phyloP scores from a whole-genome alignment of 2,797 vertebrate species.

The Syndactyla subalaris region DNA sequence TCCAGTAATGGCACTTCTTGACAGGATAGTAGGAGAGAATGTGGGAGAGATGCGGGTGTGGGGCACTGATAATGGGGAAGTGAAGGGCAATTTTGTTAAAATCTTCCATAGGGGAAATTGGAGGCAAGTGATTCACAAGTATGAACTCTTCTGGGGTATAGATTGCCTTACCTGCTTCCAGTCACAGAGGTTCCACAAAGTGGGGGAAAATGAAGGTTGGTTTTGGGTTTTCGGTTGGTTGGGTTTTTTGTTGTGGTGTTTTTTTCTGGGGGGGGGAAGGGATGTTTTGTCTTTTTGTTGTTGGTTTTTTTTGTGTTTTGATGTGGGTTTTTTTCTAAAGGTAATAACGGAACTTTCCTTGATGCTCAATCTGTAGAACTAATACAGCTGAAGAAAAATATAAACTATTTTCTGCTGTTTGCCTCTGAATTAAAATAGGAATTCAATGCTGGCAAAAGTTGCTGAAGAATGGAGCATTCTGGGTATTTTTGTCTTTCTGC shows the following conservation, averaged over 20 bases:
- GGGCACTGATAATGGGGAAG: not conserved
- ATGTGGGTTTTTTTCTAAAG: not conserved
- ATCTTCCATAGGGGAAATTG: not conserved
- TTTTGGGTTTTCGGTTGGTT: not conserved
- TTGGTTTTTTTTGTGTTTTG: not conserved
- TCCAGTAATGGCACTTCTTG: not conserved
- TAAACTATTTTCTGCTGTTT: not conserved
- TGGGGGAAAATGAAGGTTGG: fast-evolving
- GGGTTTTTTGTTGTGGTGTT: not conserved
- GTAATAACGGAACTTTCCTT: not conserved
- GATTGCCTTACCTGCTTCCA: not conserved
- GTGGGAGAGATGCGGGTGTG: not conserved
- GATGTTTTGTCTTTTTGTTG: not conserved
- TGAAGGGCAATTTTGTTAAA: not conserved
- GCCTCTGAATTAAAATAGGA: not conserved
- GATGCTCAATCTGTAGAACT: not conserved
- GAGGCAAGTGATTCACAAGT: not conserved
- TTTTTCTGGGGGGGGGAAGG: not conserved
- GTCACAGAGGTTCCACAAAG: not conserved
- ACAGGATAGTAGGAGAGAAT: not conserved
- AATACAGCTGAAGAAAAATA: not conserved
- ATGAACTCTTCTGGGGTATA: not conserved
- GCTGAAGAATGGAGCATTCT: not conserved
- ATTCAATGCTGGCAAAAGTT: not conserved
- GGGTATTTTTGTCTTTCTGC: not conserved